Base-by-base conservation (phyloP, 2,797 vertebrate species). In the Diceros bicornis region DNA sequence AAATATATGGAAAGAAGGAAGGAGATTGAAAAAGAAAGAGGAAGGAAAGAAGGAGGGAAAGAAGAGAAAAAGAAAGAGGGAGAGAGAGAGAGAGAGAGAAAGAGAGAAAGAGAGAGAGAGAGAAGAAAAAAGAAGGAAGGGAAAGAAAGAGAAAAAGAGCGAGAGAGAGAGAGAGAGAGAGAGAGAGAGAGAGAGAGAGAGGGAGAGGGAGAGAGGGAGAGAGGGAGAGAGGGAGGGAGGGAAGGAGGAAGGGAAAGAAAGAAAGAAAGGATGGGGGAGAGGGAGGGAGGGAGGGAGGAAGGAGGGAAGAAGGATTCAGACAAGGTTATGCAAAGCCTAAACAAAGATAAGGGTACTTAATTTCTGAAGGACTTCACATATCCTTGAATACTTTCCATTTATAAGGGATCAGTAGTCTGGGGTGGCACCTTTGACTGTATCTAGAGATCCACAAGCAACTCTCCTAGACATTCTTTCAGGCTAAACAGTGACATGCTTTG, bases 341-440 rank as follows among this genome's bases (percentile, higher is more conserved):
- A 37, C 50, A 71, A 64, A 89, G n/a, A 57, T 5, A 37, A 12
- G 52, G 23, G 2, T 29, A 59, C 29, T 12, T 72, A 4, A 50
- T 66, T 91, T 88, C 91, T 62, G 68, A 23, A 82, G 34, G 37
- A 87, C 34, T 69, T 85, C 21, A 64, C 11, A 21, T 68, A 37
- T 44, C 71, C 75, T 93, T 34, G 12, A 87, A 77, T 37, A 17
- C 27, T 20, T 8, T 27, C 66, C 71, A 47, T 61, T 83, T 72
- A 50, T 37, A 66, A 88, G 27, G n/a, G 1, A 37, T 29, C 27
- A 6, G 0, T 1, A 17, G 27, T 12, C 44, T 77, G 32, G 7
- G 29, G 27, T 6, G 23, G 18, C 57, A 59, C 17, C 23, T 62
- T 74, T 64, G 57, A 32, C 44, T 27, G 3, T 27, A 50, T 50